These are phyloP conservation scores for Chaetops frenatus DNA, from an alignment of 2,113 vertebrate species.

Conservation along the genomic window DNA sequence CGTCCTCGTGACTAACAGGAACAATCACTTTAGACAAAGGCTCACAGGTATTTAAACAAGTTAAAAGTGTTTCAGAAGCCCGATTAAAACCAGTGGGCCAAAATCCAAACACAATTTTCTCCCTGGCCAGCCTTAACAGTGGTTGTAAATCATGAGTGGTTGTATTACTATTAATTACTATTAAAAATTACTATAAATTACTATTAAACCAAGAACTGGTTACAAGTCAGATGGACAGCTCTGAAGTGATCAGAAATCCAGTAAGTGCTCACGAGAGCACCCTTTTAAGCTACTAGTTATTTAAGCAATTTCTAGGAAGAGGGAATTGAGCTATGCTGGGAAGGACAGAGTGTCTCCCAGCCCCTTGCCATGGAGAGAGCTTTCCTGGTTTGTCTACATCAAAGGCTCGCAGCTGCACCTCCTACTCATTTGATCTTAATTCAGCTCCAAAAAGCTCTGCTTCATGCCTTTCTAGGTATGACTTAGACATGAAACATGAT, in stretches of 20 bases:
- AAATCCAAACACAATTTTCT: slow-evolving; percentile 9
- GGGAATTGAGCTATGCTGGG: neutral
- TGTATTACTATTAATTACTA: neutral
- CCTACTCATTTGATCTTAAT: slow-evolving; percentile 46
- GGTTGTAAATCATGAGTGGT: neutral
- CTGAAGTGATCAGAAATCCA: neutral
- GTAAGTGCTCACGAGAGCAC: neutral
- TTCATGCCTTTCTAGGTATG: neutral
- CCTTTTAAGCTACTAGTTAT: neutral
- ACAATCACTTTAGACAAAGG: neutral
- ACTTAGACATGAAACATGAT: neutral
- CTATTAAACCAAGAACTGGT: neutral
- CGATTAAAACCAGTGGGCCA: neutral
- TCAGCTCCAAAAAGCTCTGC: neutral
- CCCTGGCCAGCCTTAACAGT: neutral
- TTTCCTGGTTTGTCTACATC: slow-evolving; percentile 25
- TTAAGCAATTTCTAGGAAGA: neutral
- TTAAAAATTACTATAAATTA: neutral
- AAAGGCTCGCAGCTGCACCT: neutral
- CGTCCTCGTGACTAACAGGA: neutral
- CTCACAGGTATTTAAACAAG: neutral
- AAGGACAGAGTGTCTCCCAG: neutral
- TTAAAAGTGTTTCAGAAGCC: neutral
- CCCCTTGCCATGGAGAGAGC: neutral
- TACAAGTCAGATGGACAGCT: neutral